A percentile compares a stretch with the other conserved stretches of the same genome.
These are phyloP conservation scores for Danio jaintianensis DNA, from an alignment of 2,797 vertebrate genomes.

Conservation along the genomic window DNA sequence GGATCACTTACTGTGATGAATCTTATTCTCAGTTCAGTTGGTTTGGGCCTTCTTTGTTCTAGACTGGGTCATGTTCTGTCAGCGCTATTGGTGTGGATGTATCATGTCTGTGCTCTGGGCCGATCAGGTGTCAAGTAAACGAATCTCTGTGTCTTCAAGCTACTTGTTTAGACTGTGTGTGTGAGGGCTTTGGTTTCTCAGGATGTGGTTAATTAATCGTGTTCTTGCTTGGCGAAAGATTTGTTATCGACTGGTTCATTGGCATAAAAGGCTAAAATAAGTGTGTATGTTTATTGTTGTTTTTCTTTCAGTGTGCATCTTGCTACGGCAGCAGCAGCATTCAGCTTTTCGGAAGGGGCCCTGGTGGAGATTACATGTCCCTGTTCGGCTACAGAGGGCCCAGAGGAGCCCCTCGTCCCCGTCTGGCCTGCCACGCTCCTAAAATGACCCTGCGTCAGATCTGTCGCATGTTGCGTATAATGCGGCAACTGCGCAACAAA, in stretches of 20 bases:
- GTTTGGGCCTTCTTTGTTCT: conserved; percentile 27
- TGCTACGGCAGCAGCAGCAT: conserved; percentile 71
- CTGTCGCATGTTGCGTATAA: conserved; percentile 74
- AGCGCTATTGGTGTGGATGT: conserved; percentile 38
- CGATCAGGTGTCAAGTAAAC: conserved; percentile 61
- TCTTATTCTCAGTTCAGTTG: conserved; percentile 13
- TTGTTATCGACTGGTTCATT: conserved; percentile 9
- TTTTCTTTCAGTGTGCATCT: conserved; percentile 74
- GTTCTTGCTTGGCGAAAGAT: conserved; percentile 1
- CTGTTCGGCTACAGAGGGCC: conserved; percentile 73
- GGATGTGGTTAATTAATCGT: conserved; percentile 64
- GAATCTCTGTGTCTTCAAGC: conserved; percentile 46
- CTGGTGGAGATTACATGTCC: conserved; percentile 69
- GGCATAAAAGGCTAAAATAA: neutral
- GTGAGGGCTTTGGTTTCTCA: conserved; percentile 63
- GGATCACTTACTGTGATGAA: conserved; percentile 18
- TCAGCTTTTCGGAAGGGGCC: conserved; percentile 69
- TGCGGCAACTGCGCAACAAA: conserved; percentile 74
- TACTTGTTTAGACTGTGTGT: conserved; percentile 32
- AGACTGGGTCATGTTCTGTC: conserved; percentile 36
- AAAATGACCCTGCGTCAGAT: conserved; percentile 81
- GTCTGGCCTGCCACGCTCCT: conserved; percentile 69
- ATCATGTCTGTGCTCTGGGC: conserved; percentile 33
- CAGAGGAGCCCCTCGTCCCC: conserved; percentile 68
- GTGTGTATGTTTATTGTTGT: neutral